These are phyloP conservation scores for Dipodomys ordii DNA, from an alignment of 2,113 vertebrate genomes.

Conservation along the genomic window DNA sequence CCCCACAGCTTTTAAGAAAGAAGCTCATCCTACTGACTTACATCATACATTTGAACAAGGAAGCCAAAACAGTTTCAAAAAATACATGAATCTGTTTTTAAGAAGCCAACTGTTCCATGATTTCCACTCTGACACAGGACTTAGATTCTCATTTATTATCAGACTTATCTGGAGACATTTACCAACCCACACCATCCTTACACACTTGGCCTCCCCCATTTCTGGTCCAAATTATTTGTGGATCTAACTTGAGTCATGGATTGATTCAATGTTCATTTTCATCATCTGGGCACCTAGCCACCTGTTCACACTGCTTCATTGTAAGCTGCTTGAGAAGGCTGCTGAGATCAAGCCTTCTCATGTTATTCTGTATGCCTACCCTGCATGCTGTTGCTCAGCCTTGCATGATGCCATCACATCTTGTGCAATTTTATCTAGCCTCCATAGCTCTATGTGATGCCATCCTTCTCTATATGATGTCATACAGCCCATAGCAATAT, in stretches of 20 bases:
- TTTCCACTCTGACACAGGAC: background rate
- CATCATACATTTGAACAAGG: background rate
- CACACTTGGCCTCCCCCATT: background rate
- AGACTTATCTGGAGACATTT: background rate
- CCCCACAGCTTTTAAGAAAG: background rate
- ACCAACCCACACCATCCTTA: background rate
- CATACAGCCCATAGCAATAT: too few relatives aligned
- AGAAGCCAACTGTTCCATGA: background rate
- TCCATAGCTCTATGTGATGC: too few relatives aligned
- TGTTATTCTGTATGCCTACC: rapidly evolving
- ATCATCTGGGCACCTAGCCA: background rate
- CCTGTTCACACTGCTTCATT: background rate
- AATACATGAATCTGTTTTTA: background rate
- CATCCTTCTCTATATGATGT: too few relatives aligned
- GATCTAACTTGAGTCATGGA: background rate
- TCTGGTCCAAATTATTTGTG: background rate
- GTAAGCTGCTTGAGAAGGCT: background rate
- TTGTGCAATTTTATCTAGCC: too few relatives aligned
- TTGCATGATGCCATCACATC: too few relatives aligned
- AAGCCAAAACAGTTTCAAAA: background rate
- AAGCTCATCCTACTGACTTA: background rate
- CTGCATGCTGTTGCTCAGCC: background rate
- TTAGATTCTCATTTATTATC: background rate
- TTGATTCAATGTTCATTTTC: background rate
- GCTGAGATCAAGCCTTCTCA: background rate